Base-by-base conservation (phyloP, 92 coral and sea anemone genomes). In the Scolanthus callimorphus region DNA sequence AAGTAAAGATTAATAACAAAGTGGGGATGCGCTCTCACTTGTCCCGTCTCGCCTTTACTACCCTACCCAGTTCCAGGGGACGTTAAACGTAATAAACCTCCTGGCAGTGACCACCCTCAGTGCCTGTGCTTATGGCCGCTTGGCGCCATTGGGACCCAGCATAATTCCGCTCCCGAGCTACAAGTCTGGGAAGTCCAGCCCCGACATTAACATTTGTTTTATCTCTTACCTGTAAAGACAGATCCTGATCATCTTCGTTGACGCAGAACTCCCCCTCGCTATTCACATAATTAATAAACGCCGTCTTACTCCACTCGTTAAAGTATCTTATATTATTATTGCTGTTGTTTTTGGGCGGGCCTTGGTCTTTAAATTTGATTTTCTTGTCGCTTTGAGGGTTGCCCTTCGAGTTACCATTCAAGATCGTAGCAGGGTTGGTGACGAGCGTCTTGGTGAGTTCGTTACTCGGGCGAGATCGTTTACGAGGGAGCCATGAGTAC, bases 281-380 rank as follows among this genome's bases (percentile, higher is more conserved):
- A 63, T 88, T 88, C 11, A 88, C 85, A 29, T 88, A 88, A 59
- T 78, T 75, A 19, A 54, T 74, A 56, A 88, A 88, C 49, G 75
- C 63, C 20, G 76, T 62, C 45, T 78, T 83, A 39, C 69, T 83
- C 96, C 96, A 88, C 51, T 88, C 96, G 53, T 88, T 88, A 29
- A 49, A 65, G 45, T 50, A 88, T 29, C 96, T 62, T 11, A 88
- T 71, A 52, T 67, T 84, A 26, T 62, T 45, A 27, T 76, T 75
- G 9, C 29, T 38, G 11, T 27, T 49, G 2, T 62, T 45, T 0
- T 31, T 46, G 0, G 63, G 38, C 6, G 55, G 24, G 17, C 39
- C 46, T n/a, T 56, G 51, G 11, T 53, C 70, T 37, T 65, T 82
- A 62, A 82, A 78, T 22, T 56, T 57, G 19, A 82, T 52, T 49